phyloP scores from a whole-genome alignment of 2,888 invertebrate genomes.

The Allolobophora icterica region DNA sequence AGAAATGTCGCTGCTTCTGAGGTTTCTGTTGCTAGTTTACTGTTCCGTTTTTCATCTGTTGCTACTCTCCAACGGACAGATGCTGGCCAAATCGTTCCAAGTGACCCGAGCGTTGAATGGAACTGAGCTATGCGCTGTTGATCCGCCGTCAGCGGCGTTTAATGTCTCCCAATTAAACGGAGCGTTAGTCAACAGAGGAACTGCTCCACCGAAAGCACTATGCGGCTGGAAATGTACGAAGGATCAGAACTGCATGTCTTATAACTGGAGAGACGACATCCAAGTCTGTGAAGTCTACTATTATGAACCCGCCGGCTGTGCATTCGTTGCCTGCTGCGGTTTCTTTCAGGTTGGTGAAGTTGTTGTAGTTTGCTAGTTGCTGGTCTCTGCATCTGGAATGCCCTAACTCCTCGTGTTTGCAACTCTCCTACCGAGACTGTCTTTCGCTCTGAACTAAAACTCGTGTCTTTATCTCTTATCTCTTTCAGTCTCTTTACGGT shows the following conservation, averaged over 20 bases:
- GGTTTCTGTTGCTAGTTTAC: neutral
- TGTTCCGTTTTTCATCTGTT: neutral
- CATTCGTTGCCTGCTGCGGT: neutral
- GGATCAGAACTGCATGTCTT: neutral
- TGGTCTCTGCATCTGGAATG: no score
- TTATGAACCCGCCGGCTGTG: neutral
- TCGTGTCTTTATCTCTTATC: no score
- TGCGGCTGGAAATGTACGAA: neutral
- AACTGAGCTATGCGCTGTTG: neutral
- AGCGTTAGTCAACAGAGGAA: neutral
- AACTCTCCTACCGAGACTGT: no score
- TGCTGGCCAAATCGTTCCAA: neutral
- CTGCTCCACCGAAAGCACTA: neutral
- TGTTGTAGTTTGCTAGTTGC: neutral
- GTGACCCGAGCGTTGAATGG: neutral
- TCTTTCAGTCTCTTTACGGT: no score
- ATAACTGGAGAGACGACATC: slow-evolving; percentile 1
- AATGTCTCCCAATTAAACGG: neutral
- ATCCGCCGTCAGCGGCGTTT: neutral
- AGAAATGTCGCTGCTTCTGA: neutral
- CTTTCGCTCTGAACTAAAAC: no score
- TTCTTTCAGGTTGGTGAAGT: neutral
- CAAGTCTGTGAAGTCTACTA: neutral
- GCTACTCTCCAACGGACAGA: neutral
- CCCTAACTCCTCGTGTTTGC: no score